Conservation (phyloP, 2,797 vertebrate species). For the Crocodylus rhombifer region DNA sequence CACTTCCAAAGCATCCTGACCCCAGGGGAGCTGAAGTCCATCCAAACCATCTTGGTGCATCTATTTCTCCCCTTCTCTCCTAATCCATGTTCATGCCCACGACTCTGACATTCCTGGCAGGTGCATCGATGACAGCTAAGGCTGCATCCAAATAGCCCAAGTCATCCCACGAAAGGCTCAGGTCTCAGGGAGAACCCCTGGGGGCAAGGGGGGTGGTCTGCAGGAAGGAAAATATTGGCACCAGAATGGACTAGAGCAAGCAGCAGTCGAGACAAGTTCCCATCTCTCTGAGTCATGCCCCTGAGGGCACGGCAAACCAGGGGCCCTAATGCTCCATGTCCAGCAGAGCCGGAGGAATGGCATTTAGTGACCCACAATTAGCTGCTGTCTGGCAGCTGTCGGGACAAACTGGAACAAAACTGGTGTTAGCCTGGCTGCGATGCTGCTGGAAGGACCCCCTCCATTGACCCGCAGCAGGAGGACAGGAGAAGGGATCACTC, state of each 20-base stretch:
- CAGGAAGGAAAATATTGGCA: neutral
- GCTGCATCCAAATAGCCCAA: neutral
- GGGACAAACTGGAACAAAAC: neutral
- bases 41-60: neutral
- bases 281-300: neutral
- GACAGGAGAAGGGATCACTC: neutral
- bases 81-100: neutral
- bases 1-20: neutral
- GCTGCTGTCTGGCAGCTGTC: neutral
- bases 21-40: neutral
- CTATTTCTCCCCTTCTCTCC: neutral
- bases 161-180: neutral
- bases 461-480: neutral
- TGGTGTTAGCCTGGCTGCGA: neutral
- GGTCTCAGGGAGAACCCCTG: neutral
- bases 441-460: neutral
- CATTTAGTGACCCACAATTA: neutral
- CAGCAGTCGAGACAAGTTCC: neutral
- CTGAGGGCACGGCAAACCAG: neutral
- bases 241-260: neutral
- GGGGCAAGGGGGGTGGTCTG: neutral
- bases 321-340: neutral
- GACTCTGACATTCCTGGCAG: neutral
- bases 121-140: neutral
- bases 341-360: neutral